Conservation (phyloP, 2,888 invertebrate genomes). For the Phrixothrix hirtus region DNA sequence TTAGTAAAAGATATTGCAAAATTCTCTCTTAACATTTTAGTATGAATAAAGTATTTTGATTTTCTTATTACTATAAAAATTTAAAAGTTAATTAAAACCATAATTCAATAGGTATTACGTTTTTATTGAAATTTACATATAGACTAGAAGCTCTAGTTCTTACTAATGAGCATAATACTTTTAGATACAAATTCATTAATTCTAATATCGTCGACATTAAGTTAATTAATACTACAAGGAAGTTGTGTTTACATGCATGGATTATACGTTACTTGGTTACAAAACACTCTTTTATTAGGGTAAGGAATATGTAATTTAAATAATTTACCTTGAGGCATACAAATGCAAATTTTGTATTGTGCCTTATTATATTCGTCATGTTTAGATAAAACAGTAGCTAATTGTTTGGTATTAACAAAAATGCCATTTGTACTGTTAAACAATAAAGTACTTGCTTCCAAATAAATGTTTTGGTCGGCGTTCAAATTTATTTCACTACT, state of each 20-base stretch:
- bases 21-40: too few relatives aligned
- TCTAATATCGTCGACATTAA: too few relatives aligned
- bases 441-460: constrained; percentile 75
- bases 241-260: constrained; percentile 62
- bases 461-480: constrained; percentile 77
- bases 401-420: constrained; percentile 69
- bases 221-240: not conserved
- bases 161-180: too few relatives aligned
- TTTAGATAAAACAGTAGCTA: constrained; percentile 67
- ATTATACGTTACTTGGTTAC: constrained; percentile 67
- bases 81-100: too few relatives aligned
- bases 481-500: constrained; percentile 73
- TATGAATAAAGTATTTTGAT: too few relatives aligned
- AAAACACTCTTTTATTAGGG: constrained; percentile 59
- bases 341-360: constrained; percentile 87
- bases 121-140: too few relatives aligned
- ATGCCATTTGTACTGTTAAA: constrained; percentile 72
- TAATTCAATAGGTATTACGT: too few relatives aligned
- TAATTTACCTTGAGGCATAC: constrained; percentile 85
- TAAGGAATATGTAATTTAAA: constrained; percentile 76
- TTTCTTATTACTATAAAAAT: too few relatives aligned
- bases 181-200: too few relatives aligned
- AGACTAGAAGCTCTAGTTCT: too few relatives aligned
- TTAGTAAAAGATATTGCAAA: too few relatives aligned
- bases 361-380: constrained; percentile 49